Percentiles rank a stretch among this genome's conserved stretches.
Conservation (phyloP, 2,888 invertebrate genomes). For the Bruchidius siliquastri region DNA sequence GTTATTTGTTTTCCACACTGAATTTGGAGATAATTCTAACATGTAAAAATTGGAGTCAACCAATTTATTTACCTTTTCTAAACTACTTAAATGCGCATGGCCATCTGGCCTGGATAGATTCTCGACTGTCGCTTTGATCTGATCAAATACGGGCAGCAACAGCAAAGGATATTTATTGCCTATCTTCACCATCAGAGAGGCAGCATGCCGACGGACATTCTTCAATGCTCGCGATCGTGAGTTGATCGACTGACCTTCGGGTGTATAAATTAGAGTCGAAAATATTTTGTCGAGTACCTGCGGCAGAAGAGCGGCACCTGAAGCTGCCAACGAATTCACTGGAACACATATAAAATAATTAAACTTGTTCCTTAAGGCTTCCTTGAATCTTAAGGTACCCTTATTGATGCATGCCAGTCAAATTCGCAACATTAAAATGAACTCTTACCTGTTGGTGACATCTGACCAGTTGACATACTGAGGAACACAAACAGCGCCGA, state of each 20-base stretch:
- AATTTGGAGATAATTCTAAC: no score
- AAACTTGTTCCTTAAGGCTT: no score
- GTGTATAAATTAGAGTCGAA: slow-evolving; percentile 70
- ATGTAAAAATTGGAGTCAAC: not conserved
- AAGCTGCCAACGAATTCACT: slow-evolving; percentile 58
- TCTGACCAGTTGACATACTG: slow-evolving; percentile 79
- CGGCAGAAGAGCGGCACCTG: slow-evolving; percentile 64
- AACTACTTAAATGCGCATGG: slow-evolving; percentile 66
- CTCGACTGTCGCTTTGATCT: slow-evolving; percentile 72
- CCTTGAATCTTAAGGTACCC: no score
- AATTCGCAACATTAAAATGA: no score
- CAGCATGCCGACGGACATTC: slow-evolving; percentile 69
- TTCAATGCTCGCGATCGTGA: slow-evolving; percentile 21
- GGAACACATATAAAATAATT: slow-evolving; percentile 13
- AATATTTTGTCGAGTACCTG: slow-evolving; percentile 87
- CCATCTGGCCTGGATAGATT: slow-evolving; percentile 62
- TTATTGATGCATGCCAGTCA: no score
- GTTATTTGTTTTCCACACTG: no score
- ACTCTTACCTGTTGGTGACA: slow-evolving; percentile 49
- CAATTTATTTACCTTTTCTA: slow-evolving; percentile 59
- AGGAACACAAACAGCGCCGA: slow-evolving; percentile 89
- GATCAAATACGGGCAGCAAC: slow-evolving; percentile 79
- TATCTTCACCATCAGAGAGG: slow-evolving; percentile 84
- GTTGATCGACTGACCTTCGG: slow-evolving; percentile 56
- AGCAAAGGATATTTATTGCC: slow-evolving; percentile 83